phyloP scores from a whole-genome alignment of 2,888 invertebrate genomes.

The Hesperia comma region DNA sequence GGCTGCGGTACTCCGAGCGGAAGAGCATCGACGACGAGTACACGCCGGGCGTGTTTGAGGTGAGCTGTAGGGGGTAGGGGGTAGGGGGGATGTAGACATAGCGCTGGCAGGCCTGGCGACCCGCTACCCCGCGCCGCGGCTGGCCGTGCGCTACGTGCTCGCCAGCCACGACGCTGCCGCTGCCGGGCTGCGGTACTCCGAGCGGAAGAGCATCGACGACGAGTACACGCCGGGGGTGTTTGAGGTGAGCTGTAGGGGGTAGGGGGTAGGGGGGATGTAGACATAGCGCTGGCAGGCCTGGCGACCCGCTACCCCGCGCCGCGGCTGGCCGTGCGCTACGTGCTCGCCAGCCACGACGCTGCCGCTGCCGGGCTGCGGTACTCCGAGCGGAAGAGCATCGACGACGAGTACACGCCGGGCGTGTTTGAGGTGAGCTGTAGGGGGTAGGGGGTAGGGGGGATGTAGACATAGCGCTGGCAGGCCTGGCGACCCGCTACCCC shows the following conservation, averaged over 20 bases:
- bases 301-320: constrained; percentile 82
- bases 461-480: no score
- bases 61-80: no score
- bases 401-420: constrained; percentile 90
- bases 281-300: constrained; percentile 81
- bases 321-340: constrained; percentile 85
- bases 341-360: constrained; percentile 77
- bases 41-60: constrained; percentile 89
- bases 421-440: constrained; percentile 85
- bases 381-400: constrained; percentile 82
- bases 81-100: no score
- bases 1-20: constrained; percentile 68
- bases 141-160: constrained; percentile 84
- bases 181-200: constrained; percentile 64
- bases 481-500: no score
- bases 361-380: constrained; percentile 63
- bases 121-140: constrained; percentile 83
- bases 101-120: constrained; percentile 82
- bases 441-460: no score
- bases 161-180: constrained; percentile 71
- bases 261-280: no score
- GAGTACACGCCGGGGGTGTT: constrained; percentile 90
- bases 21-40: constrained; percentile 89
- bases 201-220: constrained; percentile 86
- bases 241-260: constrained; percentile 80